These are phyloP conservation scores for Pantherophis vulpinus DNA, from an alignment of 2,797 vertebrate species.

Conservation along the genomic window DNA sequence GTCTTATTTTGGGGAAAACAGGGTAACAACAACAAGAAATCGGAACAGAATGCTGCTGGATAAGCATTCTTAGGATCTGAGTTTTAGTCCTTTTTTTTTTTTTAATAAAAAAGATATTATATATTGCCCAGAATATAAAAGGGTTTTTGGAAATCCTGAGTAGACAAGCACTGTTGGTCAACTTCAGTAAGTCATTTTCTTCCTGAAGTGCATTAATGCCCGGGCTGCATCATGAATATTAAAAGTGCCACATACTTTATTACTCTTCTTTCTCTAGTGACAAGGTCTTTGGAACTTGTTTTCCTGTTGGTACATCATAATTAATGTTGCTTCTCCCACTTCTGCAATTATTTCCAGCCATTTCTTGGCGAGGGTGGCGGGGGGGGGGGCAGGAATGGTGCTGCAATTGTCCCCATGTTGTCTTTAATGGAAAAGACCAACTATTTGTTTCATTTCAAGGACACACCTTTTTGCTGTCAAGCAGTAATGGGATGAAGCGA, in stretches of 20 bases:
- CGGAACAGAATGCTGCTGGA: background rate
- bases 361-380: background rate
- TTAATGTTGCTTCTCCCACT: conserved; percentile 12
- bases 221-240: conserved; percentile 24
- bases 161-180: conserved; percentile 21
- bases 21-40: too few species aligned
- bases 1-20: too few species aligned
- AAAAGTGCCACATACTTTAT: background rate
- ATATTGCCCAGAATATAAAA: conserved; percentile 1
- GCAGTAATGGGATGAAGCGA: conserved; percentile 40
- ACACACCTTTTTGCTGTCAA: conserved; percentile 37
- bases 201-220: conserved; percentile 40
- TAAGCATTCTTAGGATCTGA: background rate
- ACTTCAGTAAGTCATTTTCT: conserved; percentile 25
- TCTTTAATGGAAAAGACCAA: conserved; percentile 31
- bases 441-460: conserved; percentile 55
- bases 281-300: background rate
- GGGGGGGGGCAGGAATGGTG: background rate
- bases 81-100: background rate
- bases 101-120: background rate
- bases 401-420: conserved; percentile 36
- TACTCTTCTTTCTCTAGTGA: background rate
- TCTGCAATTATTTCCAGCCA: conserved; percentile 47
- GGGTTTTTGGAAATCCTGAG: background rate
- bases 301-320: background rate